Conservation (phyloP, 2,888 invertebrate species). For the Papilio protenor region DNA sequence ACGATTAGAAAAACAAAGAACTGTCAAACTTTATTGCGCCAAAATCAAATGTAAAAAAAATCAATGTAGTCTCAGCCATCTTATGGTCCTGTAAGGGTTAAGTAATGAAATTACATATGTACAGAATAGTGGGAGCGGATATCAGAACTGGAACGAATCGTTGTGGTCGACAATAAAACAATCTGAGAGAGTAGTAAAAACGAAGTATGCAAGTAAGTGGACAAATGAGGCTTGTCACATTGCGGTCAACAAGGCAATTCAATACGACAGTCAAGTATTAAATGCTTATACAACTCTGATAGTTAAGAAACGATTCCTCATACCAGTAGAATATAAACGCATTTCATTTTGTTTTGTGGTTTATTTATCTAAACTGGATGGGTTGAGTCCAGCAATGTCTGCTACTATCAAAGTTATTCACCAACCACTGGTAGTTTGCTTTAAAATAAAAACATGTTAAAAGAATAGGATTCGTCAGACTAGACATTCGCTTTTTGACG, state of each 20-base stretch:
- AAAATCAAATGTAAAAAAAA: too few relatives aligned
- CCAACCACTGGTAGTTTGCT: background rate
- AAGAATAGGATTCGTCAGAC: too few relatives aligned
- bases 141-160: background rate
- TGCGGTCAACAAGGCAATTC: slow-evolving; percentile 21
- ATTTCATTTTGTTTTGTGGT: background rate
- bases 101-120: background rate
- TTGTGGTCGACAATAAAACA: slow-evolving; percentile 13
- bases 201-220: slow-evolving; percentile 7
- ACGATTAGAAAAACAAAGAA: too few relatives aligned
- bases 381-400: too few relatives aligned
- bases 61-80: too few relatives aligned
- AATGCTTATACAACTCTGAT: background rate
- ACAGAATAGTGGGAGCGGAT: background rate
- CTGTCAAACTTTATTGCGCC: too few relatives aligned
- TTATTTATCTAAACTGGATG: background rate
- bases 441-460: too few relatives aligned
- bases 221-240: slow-evolving; percentile 11
- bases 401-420: too few relatives aligned
- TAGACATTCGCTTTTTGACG: background rate
- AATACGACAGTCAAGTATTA: slow-evolving; percentile 10
- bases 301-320: background rate
- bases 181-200: slow-evolving; percentile 5
- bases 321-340: background rate
- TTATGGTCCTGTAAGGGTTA: too few relatives aligned